A percentile compares a stretch with the other conserved stretches of the same genome.
Conservation (phyloP, 2,113 vertebrate species). For the Glaucidium brasilianum region DNA sequence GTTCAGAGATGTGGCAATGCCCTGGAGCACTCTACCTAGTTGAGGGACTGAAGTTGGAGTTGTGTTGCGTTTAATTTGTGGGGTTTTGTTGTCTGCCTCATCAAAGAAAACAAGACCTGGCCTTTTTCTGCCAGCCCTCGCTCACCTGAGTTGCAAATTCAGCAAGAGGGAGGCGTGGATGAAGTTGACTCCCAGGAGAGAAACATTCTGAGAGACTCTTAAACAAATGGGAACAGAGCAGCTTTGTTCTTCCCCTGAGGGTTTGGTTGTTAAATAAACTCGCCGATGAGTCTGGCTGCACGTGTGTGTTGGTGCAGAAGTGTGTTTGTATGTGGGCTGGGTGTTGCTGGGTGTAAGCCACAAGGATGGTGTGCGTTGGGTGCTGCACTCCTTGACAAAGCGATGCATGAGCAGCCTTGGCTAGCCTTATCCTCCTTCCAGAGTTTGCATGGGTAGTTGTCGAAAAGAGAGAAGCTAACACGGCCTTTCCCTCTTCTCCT, state of each 20-base stretch:
- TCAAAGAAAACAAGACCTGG: slow-evolving; percentile 9
- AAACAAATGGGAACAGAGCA: slow-evolving; percentile 26
- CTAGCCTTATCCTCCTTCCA: background rate
- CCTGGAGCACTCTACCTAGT: background rate
- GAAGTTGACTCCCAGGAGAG: slow-evolving; percentile 44
- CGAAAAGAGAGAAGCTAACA: background rate
- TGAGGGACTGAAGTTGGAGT: background rate
- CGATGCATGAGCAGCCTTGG: background rate
- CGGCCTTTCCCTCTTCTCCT: background rate
- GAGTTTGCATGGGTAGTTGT: background rate
- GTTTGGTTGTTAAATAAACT: slow-evolving; percentile 47
- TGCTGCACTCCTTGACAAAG: background rate
- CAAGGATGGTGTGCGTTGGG: background rate
- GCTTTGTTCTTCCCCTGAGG: background rate
- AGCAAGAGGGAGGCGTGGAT: slow-evolving; percentile 1
- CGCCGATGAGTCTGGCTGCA: background rate
- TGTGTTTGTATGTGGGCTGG: background rate
- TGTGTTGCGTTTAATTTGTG: background rate
- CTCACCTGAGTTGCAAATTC: slow-evolving; percentile 25
- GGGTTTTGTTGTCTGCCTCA: background rate
- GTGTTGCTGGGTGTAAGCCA: background rate
- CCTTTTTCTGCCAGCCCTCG: background rate
- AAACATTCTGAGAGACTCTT: slow-evolving; percentile 35
- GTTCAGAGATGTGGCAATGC: background rate
- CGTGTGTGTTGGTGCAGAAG: background rate